These are phyloP conservation scores for Aphis craccivora DNA, from an alignment of 1,140 invertebrate species.

Conservation along the genomic window DNA sequence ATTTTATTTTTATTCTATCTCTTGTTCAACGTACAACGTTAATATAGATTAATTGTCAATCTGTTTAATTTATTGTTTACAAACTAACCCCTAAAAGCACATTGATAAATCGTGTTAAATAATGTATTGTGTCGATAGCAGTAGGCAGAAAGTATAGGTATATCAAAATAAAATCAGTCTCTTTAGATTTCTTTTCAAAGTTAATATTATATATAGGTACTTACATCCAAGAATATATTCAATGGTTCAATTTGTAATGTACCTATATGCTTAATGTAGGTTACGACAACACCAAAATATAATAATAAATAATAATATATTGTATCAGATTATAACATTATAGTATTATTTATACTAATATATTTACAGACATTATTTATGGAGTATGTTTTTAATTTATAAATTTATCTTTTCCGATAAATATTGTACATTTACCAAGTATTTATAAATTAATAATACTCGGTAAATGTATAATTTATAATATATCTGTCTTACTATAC, in stretches of 20 bases:
- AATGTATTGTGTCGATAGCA: background rate
- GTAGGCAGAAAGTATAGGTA: background rate
- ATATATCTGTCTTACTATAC: too few relatives aligned
- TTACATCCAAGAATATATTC: background rate
- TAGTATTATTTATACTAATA: background rate
- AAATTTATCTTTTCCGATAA: too few relatives aligned
- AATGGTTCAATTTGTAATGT: background rate
- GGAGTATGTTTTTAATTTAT: too few relatives aligned
- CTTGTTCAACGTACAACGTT: background rate
- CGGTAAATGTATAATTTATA: too few relatives aligned
- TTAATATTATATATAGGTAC: background rate
- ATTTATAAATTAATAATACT: too few relatives aligned
- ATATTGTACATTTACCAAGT: background rate
- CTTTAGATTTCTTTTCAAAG: background rate
- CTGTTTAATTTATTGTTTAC: constrained; percentile 18
- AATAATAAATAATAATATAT: background rate
- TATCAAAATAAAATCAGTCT: background rate
- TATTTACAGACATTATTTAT: too few relatives aligned
- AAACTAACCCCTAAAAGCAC: background rate
- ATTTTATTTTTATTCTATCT: constrained; percentile 26
- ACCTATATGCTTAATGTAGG: background rate
- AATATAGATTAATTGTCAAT: constrained; percentile 20
- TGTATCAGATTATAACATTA: background rate
- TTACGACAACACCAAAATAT: background rate
- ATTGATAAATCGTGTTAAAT: constrained; percentile 32